Conservation (phyloP, 2,113 vertebrate species). For the Nannobrachium achirus region DNA sequence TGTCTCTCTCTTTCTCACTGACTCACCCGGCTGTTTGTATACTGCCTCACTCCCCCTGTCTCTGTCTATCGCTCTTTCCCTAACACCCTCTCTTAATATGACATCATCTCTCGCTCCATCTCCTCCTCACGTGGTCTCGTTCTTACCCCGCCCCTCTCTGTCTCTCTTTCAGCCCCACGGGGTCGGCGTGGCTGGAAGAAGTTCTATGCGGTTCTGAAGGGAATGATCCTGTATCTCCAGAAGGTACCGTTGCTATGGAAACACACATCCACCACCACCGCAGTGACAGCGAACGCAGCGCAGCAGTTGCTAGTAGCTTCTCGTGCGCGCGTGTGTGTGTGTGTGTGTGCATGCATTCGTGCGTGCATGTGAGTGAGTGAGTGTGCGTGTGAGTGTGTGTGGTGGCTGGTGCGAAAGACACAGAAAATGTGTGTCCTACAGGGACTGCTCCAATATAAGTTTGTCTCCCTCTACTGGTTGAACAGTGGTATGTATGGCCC, state of each 20-base stretch:
- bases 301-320: conserved; percentile 32
- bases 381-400: conserved; percentile 20
- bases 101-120: background rate
- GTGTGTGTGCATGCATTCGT: conserved; percentile 32
- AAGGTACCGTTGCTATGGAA: conserved; percentile 86
- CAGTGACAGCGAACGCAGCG: conserved; percentile 45
- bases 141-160: background rate
- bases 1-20: background rate
- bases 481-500: conserved; percentile 5
- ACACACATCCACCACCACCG: conserved; percentile 61
- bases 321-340: conserved; percentile 15
- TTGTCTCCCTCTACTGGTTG: conserved; percentile 68
- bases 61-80: background rate
- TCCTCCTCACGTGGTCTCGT: background rate
- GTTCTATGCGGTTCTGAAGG: conserved; percentile 97
- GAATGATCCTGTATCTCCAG: conserved; percentile 95
- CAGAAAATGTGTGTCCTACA: background rate
- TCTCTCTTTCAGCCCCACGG: conserved; percentile 84
- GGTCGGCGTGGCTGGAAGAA: conserved; percentile 98
- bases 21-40: background rate
- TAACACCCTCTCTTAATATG: background rate
- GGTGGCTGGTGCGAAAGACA: background rate
- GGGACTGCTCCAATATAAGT: conserved; percentile 13
- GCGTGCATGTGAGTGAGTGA: conserved; percentile 25
- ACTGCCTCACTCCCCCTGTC: background rate